These are phyloP conservation scores for Homarus gammarus DNA, from an alignment of 2,888 invertebrate genomes.

Conservation along the genomic window DNA sequence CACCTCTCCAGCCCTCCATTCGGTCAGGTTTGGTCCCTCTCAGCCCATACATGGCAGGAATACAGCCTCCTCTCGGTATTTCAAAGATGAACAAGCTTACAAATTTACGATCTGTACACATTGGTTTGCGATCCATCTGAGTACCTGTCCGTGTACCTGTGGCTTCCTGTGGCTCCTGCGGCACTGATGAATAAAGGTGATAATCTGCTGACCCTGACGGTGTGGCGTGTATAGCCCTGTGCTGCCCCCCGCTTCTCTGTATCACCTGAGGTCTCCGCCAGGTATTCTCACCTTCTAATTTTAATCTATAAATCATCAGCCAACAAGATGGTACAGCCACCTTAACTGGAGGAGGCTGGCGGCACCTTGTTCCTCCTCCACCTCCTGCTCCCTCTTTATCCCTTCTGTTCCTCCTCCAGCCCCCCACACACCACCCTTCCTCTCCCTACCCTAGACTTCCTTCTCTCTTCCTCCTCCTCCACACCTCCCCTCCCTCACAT, in stretches of 20 bases:
- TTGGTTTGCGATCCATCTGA: too few relatives aligned
- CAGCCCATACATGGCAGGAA: too few relatives aligned
- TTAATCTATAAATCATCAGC: constrained; percentile 26
- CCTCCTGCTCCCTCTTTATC: neutral
- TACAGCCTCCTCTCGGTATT: too few relatives aligned
- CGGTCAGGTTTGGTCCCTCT: neutral
- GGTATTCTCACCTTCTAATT: constrained; percentile 39
- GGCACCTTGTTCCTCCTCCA: neutral
- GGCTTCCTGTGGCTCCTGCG: too few relatives aligned
- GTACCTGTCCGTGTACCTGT: too few relatives aligned
- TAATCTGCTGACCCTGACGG: neutral
- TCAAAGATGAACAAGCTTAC: too few relatives aligned
- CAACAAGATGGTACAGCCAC: constrained; percentile 18
- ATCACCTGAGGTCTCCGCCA: constrained; percentile 7
- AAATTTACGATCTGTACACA: too few relatives aligned
- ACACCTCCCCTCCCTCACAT: too few relatives aligned
- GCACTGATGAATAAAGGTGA: neutral
- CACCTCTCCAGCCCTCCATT: neutral
- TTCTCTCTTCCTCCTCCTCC: neutral
- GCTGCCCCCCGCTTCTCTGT: neutral
- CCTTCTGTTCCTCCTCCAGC: neutral
- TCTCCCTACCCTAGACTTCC: too few relatives aligned
- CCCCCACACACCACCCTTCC: neutral
- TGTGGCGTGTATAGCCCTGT: neutral
- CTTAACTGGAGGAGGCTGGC: neutral